Evolutionary conservation across 2,113 vertebrate genomes (phyloP), one percentile per base, ranked within the genome.

Genomic region (Erythrolamprus reginae): DNA sequence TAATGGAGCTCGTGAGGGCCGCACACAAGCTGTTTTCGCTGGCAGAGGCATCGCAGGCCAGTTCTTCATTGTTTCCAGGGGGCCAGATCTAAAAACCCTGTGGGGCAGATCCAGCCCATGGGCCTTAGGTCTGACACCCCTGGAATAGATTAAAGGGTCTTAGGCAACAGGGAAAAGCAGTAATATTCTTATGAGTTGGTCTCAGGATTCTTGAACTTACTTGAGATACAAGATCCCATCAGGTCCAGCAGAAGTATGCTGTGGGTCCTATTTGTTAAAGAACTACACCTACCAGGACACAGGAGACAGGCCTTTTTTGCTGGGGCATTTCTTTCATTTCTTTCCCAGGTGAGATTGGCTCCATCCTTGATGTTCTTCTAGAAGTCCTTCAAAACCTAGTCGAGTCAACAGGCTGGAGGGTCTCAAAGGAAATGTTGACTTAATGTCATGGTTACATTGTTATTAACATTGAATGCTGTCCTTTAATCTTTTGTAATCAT

Each of bases 51-150:
- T 23, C 23, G 0, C 8, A 56, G 55, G 55, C 55, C 8, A 3
- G 23, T 24, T 8, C 55, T 56, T 56, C 55, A 3, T 24, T 56
- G 55, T 56, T 56, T 56, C 55, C 55, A 56, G 8, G 23, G 55
- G 8, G 23, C 7, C 55, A 56, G 23, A 56, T 26, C 2, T 56
- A 56, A 56, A 23, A 6, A 9, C 7, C 7, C 21, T 23, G 2
- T 2, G 2, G 23, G 7, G 21, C 2, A 1, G 8, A 56, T 56
- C 23, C 8, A 24, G 3, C 55, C 8, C 23, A 8, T 8, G 0
- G 0, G 55, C 55, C 23, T 56, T 56, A 8, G 9, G 8, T 56
- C 26, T 56, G 55, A 26, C 23, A 56, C 6, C 55, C 23, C 23
- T 24, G 23, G 61, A 13, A 33, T 70, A 77, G 17, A 65, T 65